phyloP scores from a whole-genome alignment of 2,888 invertebrate genomes.

The Sialis fuliginosa region DNA sequence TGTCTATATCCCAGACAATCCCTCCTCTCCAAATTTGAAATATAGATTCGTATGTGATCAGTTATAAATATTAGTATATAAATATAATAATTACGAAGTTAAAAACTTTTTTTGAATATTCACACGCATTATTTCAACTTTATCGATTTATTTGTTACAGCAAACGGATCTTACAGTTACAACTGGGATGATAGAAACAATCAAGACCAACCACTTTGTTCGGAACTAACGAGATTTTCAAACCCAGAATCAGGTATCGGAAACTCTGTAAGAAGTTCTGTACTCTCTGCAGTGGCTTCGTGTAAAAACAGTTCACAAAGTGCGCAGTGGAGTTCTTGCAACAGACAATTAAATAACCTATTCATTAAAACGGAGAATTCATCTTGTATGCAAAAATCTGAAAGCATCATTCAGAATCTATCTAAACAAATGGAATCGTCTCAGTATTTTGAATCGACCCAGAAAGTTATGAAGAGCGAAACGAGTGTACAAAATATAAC shows the following conservation, averaged over 20 bases:
- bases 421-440: not conserved
- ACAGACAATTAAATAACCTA: slow-evolving; percentile 21
- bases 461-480: not conserved
- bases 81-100: too few relatives aligned
- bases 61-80: too few relatives aligned
- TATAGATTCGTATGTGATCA: too few relatives aligned
- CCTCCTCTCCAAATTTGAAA: too few relatives aligned
- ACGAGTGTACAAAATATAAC: not conserved
- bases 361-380: slow-evolving; percentile 16
- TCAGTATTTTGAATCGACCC: not conserved
- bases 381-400: slow-evolving; percentile 2
- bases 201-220: too few relatives aligned
- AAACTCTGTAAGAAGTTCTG: slow-evolving; percentile 38
- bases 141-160: too few relatives aligned
- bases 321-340: slow-evolving; percentile 18
- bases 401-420: slow-evolving; percentile 1
- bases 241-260: slow-evolving; percentile 39
- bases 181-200: too few relatives aligned
- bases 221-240: slow-evolving; percentile 13
- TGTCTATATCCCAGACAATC: too few relatives aligned
- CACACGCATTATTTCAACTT: too few relatives aligned
- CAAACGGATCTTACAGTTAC: too few relatives aligned
- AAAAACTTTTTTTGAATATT: too few relatives aligned
- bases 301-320: slow-evolving; percentile 42
- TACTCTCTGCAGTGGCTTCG: slow-evolving; percentile 34